phyloP scores from a whole-genome alignment of 2,797 vertebrate genomes.

The Novumbra hubbsi region DNA sequence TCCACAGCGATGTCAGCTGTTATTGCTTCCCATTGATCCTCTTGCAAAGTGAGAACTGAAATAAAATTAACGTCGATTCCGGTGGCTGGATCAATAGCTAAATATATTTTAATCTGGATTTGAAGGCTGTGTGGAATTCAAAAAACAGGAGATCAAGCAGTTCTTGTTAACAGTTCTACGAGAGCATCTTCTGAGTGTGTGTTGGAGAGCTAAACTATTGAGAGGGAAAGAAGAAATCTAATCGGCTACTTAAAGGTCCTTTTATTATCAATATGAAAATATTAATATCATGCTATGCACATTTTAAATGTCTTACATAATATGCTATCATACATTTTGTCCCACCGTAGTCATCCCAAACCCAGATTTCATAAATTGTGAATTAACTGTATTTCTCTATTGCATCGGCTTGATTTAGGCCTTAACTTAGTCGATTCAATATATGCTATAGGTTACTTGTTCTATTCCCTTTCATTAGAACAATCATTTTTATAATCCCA shows the following conservation, averaged over 20 bases:
- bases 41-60: conserved; percentile 95
- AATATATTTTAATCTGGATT: conserved; percentile 95
- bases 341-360: conserved; percentile 50
- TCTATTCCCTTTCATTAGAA: conserved; percentile 62
- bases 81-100: conserved; percentile 89
- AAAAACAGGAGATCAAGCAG: conserved; percentile 63
- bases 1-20: conserved; percentile 91
- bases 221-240: conserved; percentile 16
- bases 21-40: conserved; percentile 96
- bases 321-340: not conserved
- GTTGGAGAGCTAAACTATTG: not conserved
- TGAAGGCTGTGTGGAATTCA: conserved; percentile 81
- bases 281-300: conserved; percentile 35
- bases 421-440: conserved; percentile 74
- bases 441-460: conserved; percentile 59
- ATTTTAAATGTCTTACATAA: conserved; percentile 11
- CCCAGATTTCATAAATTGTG: conserved; percentile 83
- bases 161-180: conserved; percentile 40
- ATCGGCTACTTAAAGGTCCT: not conserved
- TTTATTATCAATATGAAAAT: conserved; percentile 23
- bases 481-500: conserved; percentile 41
- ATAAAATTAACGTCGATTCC: conserved; percentile 99
- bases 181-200: conserved; percentile 2
- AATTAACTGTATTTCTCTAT: conserved; percentile 93
- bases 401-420: conserved; percentile 75